Conservation (phyloP, 2,797 vertebrate species). For the Poeciliopsis infans region DNA sequence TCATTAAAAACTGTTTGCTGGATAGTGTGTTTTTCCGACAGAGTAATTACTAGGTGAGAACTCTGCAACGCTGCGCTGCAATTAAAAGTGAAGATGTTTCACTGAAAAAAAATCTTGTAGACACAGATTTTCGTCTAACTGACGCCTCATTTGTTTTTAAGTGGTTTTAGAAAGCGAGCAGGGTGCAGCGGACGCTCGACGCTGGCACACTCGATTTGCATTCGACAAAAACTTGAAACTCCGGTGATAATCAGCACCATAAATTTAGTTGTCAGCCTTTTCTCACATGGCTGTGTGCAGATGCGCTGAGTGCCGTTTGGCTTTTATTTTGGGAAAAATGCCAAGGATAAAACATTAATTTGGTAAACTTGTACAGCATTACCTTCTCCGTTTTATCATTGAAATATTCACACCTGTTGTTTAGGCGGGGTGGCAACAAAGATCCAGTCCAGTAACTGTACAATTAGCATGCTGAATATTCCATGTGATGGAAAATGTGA, state of each 20-base stretch:
- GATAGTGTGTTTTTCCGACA: not conserved
- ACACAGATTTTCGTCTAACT: not conserved
- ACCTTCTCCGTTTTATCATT: not conserved
- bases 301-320: not conserved
- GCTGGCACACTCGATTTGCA: not conserved
- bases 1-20: not conserved
- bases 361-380: not conserved
- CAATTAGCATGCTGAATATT: not conserved
- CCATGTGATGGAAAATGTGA: not conserved
- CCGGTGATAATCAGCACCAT: not conserved
- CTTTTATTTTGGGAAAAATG: not conserved
- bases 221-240: not conserved
- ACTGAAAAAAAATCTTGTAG: not conserved
- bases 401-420: not conserved
- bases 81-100: not conserved
- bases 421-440: not conserved
- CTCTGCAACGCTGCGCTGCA: not conserved
- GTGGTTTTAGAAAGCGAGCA: not conserved
- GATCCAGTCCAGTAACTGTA: not conserved
- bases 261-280: not conserved
- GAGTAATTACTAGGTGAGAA: not conserved
- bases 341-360: not conserved
- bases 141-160: not conserved
- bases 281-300: not conserved
- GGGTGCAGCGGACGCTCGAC: not conserved